Evolutionary conservation across 2,113 vertebrate species (phyloP).

Genomic region (Poecilia latipinna): DNA sequence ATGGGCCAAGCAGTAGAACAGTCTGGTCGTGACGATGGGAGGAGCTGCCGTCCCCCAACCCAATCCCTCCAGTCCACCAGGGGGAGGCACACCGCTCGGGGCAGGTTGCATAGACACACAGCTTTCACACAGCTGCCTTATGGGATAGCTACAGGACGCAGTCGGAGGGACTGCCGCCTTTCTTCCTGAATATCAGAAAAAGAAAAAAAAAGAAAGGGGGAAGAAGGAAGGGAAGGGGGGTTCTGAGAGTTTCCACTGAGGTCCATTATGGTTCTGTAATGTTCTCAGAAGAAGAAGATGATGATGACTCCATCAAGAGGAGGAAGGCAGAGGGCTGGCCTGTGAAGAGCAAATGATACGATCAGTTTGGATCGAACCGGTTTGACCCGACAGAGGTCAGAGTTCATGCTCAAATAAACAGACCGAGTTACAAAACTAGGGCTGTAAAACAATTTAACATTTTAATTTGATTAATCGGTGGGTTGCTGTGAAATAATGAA

Average conservation of each 20-base stretch:
- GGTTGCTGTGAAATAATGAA: no score
- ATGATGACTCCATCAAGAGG: constrained; percentile 87
- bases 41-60: constrained; percentile 77
- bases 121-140: constrained; percentile 98
- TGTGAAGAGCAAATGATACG: constrained; percentile 58
- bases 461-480: no score
- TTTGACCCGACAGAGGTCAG: no score
- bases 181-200: constrained; percentile 99
- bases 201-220: constrained; percentile 61
- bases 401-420: no score
- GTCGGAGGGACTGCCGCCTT: constrained; percentile 90
- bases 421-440: no score
- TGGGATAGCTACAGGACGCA: constrained; percentile 94
- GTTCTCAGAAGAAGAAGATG: constrained; percentile 86
- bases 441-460: no score
- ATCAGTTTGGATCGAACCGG: background rate
- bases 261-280: constrained; percentile 71
- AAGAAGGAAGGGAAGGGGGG: no score
- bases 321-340: constrained; percentile 95
- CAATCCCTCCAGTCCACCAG: constrained; percentile 86
- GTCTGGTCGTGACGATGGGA: constrained; percentile 83
- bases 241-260: constrained; percentile 63
- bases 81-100: constrained; percentile 83
- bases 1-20: constrained; percentile 85
- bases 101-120: constrained; percentile 99